Evolutionary conservation across 1,140 invertebrate genomes (phyloP).

Genomic region (Dreissena polymorpha): DNA sequence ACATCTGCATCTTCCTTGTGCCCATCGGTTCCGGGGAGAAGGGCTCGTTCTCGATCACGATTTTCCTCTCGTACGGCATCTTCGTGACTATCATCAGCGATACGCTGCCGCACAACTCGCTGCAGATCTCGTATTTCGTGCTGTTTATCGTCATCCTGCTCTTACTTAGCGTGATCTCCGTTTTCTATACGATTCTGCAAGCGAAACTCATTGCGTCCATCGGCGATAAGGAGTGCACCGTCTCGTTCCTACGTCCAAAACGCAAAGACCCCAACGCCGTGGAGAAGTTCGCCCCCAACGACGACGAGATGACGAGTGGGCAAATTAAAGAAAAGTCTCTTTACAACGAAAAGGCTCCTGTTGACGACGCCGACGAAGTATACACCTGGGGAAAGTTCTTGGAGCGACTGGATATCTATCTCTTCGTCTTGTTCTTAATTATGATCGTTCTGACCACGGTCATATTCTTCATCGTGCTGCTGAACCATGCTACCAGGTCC

Average conservation of each 20-base stretch:
- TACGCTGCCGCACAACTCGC: conserved; percentile 35
- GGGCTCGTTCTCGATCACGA: conserved; percentile 34
- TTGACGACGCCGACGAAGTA: neutral
- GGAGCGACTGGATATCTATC: conserved; percentile 7
- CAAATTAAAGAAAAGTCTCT: neutral
- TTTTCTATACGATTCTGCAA: conserved; percentile 28
- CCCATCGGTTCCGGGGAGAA: conserved; percentile 40
- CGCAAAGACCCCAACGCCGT: neutral
- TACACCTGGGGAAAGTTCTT: conserved; percentile 43
- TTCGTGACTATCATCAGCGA: conserved; percentile 35
- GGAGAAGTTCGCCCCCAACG: neutral
- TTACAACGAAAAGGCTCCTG: neutral
- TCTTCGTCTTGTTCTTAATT: conserved; percentile 14
- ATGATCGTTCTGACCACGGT: conserved; percentile 4
- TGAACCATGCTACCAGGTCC: neutral
- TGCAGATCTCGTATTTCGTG: conserved; percentile 28
- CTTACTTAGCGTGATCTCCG: conserved; percentile 28
- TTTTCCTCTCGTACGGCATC: conserved; percentile 45
- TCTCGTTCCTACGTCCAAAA: conserved; percentile 7
- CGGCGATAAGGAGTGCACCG: conserved; percentile 4
- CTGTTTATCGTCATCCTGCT: conserved; percentile 32
- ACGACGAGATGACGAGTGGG: neutral
- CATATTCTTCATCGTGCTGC: conserved; percentile 19
- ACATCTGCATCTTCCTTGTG: conserved; percentile 38
- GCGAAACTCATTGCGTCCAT: conserved; percentile 14